Conservation (phyloP, 2,113 vertebrate species). For the Vidua macroura region DNA sequence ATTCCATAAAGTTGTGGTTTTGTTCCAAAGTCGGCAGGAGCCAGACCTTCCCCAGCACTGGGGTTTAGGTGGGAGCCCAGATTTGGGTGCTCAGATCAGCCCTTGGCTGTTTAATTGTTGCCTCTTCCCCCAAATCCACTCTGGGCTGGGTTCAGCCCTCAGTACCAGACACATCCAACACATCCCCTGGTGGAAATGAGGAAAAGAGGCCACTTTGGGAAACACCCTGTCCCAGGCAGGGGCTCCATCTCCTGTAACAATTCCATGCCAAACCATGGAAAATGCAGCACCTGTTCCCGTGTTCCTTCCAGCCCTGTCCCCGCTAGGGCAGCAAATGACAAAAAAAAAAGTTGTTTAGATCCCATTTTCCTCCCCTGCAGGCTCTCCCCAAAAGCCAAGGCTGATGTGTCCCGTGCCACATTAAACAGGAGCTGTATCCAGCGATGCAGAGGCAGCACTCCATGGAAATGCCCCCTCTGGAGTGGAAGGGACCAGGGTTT, state of each 20-base stretch:
- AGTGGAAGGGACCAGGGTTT: slow-evolving; percentile 44
- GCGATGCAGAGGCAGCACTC: slow-evolving; percentile 67
- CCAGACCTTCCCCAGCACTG: background rate
- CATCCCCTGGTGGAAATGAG: fast-evolving
- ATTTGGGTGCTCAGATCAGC: background rate
- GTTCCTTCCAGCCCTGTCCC: slow-evolving; percentile 1
- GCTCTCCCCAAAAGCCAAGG: slow-evolving; percentile 70
- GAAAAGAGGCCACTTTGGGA: too few species aligned
- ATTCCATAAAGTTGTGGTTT: background rate
- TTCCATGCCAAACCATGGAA: background rate
- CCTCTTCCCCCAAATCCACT: background rate
- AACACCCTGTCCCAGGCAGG: background rate
- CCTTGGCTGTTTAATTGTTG: background rate
- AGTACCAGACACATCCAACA: background rate
- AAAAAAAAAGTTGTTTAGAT: background rate
- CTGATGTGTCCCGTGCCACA: slow-evolving; percentile 68
- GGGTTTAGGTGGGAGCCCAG: background rate
- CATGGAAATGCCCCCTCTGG: slow-evolving; percentile 67
- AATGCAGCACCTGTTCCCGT: background rate
- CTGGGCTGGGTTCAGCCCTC: background rate
- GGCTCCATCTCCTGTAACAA: background rate
- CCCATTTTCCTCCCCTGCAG: slow-evolving; percentile 64
- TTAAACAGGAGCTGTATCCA: slow-evolving; percentile 65
- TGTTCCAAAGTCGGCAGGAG: too few species aligned
- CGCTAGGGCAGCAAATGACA: background rate